phyloP scores from a whole-genome alignment of 2,113 vertebrate genomes.

The Semnornis frantzii region DNA sequence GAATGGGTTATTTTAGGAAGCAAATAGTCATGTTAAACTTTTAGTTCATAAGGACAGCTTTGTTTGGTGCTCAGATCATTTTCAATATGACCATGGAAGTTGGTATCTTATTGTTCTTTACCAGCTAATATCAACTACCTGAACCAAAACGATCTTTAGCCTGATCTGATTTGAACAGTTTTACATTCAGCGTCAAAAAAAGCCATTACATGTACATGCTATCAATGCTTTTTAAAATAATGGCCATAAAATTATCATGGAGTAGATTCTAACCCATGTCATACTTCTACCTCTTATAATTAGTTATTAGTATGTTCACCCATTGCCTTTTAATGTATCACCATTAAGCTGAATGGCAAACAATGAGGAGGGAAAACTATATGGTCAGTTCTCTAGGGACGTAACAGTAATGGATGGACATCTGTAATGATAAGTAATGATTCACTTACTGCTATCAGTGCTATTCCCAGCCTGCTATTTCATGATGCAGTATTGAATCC shows the following conservation, averaged over 20 bases:
- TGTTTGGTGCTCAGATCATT: background rate
- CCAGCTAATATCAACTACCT: background rate
- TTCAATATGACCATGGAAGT: background rate
- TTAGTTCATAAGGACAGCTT: background rate
- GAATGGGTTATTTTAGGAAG: background rate
- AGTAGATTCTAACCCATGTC: background rate
- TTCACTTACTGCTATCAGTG: slow-evolving; percentile 39
- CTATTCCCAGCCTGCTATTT: slow-evolving; percentile 34
- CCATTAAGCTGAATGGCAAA: slow-evolving; percentile 45
- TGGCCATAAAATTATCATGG: background rate
- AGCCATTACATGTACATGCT: background rate
- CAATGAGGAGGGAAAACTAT: slow-evolving; percentile 3
- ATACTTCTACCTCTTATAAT: background rate
- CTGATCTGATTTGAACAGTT: background rate
- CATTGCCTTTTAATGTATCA: slow-evolving; percentile 21
- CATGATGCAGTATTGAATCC: slow-evolving; percentile 8
- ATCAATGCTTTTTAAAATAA: background rate
- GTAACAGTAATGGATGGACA: slow-evolving; percentile 43
- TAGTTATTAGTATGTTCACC: slow-evolving; percentile 38
- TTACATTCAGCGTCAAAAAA: background rate
- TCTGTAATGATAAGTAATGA: slow-evolving; percentile 51
- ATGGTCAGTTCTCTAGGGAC: slow-evolving; percentile 8
- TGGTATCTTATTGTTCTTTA: background rate
- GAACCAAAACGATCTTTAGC: background rate
- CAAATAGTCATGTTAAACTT: background rate